Evolutionary conservation across 2,888 invertebrate species (phyloP), one percentile per base, ranked within the genome.

Genomic region (Mesochorus sp.): DNA sequence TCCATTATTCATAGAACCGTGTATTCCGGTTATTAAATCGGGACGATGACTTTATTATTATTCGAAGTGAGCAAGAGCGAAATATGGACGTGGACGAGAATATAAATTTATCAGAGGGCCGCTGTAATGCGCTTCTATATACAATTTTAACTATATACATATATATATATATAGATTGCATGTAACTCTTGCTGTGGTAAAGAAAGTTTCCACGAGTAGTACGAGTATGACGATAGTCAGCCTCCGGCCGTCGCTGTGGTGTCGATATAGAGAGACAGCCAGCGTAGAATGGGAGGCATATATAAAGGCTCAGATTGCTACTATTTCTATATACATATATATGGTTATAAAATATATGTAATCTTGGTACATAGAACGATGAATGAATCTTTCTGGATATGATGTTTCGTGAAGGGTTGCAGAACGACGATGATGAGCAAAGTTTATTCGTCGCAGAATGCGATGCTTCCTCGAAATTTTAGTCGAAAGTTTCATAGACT

Each of bases 361-460:
- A n/a, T n/a, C n/a, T n/a, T n/a, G n/a, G n/a, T n/a, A 17, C 21
- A 12, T 47, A 21, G 12, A 62, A 47, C 19, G 62, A 31, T 12
- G 19, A 49, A 62, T 47, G 47, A 47, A 62, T 62, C 62, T 62
- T 62, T 12, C 21, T 37, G 57, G 5, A 19, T 47, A 67, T 19
- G 53, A 55, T 47, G 47, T 53, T 53, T 39, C 37, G 12, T n/a
- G n/a, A 19, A 44, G 26, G 39, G 28, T 34, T 34, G 44, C 8
- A 24, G 37, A 5, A 14, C 21, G 49, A 31, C n/a, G 57, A 57
- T 51, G 39, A 37, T 47, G 44, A 26, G 5, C 14, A 71, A 70
- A 76, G 55, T 76, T 76, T 47, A n/a, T 37, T 57, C 57, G 21
- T 49, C 44, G 51, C 57, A 28, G 59, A 59, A 66, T 76, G 57